These are phyloP conservation scores for Mus minutoides DNA, from an alignment of 2,797 vertebrate genomes.

Conservation along the genomic window DNA sequence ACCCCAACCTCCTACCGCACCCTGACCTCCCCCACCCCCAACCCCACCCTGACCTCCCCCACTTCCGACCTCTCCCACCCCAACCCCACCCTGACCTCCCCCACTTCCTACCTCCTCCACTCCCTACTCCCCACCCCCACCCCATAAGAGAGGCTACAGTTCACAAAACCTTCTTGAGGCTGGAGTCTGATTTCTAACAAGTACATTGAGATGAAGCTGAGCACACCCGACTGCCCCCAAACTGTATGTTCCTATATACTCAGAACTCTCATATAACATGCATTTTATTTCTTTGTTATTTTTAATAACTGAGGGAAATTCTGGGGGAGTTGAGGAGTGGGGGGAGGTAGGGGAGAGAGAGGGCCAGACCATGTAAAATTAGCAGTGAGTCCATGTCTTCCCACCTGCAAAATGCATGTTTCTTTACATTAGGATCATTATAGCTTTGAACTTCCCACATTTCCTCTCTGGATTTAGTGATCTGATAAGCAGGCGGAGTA, in stretches of 20 bases:
- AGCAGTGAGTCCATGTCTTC: slow-evolving; percentile 64
- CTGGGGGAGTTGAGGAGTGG: neutral
- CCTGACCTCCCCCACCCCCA: too few relatives aligned
- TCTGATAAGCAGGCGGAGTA: slow-evolving; percentile 61
- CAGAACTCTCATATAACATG: slow-evolving; percentile 76
- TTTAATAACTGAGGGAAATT: slow-evolving; percentile 82
- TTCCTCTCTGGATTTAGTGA: slow-evolving; percentile 68
- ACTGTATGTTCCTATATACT: slow-evolving; percentile 76
- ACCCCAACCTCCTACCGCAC: too few relatives aligned
- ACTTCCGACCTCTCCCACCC: neutral
- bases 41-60: neutral
- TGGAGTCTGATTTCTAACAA: slow-evolving; percentile 59
- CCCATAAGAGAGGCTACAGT: slow-evolving; percentile 53
- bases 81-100: too few relatives aligned
- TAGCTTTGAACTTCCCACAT: slow-evolving; percentile 34
- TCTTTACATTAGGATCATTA: slow-evolving; percentile 68
- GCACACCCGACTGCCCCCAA: slow-evolving; percentile 79
- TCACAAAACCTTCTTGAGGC: slow-evolving; percentile 72
- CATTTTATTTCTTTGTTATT: slow-evolving; percentile 80
- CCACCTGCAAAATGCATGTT: slow-evolving; percentile 38
- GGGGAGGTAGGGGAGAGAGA: neutral
- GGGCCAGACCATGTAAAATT: slow-evolving; percentile 80
- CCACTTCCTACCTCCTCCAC: too few relatives aligned
- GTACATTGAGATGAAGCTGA: slow-evolving; percentile 74
- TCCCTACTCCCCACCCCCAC: neutral